Base-by-base conservation (phyloP, 2,113 vertebrate genomes). In the Heterochromis multidens region DNA sequence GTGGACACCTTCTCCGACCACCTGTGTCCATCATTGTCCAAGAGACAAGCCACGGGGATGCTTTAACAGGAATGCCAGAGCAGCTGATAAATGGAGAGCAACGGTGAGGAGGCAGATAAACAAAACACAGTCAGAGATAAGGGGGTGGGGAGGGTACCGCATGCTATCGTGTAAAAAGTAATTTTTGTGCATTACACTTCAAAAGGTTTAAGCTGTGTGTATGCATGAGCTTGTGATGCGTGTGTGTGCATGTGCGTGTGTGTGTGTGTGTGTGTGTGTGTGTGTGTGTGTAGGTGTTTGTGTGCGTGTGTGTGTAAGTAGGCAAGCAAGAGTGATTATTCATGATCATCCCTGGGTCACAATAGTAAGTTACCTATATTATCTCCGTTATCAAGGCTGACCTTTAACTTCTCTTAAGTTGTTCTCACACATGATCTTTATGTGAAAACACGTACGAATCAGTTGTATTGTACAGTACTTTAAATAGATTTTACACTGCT, bases 21-120 rank as follows among this genome's bases (percentile, higher is more conserved):
- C 94, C 93, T 94, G 94, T 86, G 92, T 95, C 94, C 90, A 76
- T 92, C 93, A 91, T 78, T 83, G 87, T 93, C 88, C 77, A 60
- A 31, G 80, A 93, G 74, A 87, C 54, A 33, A 90, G 88, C 91
- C 84, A 70, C 56, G 4, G 90, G 82, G 85, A 83, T 17, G 67
- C 79, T 91, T 84, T 77, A 88, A 88, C 86, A 35, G 88, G 88
- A 89, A 85, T 63, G 79, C 84, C 83, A 85, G 78, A 65, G 63
- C 77, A 74, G 59, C 83, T 87, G 91, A 95, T 92, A 87, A 94
- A 94, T 91, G 90, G 80, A 85, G 80, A 88, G 89, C 81, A 62
- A 61, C 7, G 57, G 81, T 56, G 83, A 89, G 82, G 81, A 87
- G 84, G 81, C 81, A 90, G 93, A 93, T 92, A 93, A 92, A 94